These are phyloP conservation scores for Podarcis raffonei DNA, from an alignment of 2,113 vertebrate species.

Conservation along the genomic window DNA sequence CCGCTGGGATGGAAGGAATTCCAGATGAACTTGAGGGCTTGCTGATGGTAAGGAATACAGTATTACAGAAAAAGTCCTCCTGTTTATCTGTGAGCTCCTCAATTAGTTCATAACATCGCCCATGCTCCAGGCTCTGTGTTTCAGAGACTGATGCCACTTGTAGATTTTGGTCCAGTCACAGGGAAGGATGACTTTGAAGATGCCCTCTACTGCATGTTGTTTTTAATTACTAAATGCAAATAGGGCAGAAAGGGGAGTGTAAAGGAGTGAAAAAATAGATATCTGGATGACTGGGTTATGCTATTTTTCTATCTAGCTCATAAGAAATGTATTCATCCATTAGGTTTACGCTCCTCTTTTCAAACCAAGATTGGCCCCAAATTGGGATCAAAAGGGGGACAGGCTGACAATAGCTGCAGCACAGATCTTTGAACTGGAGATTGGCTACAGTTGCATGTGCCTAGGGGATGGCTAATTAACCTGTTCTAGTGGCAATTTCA, in stretches of 20 bases:
- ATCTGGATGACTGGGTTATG: background rate
- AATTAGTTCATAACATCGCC: background rate
- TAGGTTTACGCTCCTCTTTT: no score
- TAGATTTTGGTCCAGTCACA: background rate
- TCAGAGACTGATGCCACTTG: background rate
- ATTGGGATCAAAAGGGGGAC: background rate
- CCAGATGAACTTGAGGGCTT: no score
- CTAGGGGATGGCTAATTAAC: background rate
- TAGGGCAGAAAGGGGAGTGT: background rate
- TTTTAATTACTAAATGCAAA: background rate
- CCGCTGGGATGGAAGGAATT: no score
- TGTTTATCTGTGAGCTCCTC: background rate
- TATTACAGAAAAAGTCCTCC: background rate
- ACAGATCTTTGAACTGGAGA: background rate
- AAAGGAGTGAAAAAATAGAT: background rate
- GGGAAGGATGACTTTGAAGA: background rate
- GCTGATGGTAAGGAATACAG: background rate
- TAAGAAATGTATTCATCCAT: no score
- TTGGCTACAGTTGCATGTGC: background rate
- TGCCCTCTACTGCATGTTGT: background rate
- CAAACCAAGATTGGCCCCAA: background rate
- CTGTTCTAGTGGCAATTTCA: background rate
- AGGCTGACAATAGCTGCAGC: background rate
- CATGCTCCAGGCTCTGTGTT: background rate
- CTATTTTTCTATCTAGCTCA: background rate